Evolutionary conservation across 1,140 invertebrate genomes (phyloP).

Genomic region (Eulimnadia texana): DNA sequence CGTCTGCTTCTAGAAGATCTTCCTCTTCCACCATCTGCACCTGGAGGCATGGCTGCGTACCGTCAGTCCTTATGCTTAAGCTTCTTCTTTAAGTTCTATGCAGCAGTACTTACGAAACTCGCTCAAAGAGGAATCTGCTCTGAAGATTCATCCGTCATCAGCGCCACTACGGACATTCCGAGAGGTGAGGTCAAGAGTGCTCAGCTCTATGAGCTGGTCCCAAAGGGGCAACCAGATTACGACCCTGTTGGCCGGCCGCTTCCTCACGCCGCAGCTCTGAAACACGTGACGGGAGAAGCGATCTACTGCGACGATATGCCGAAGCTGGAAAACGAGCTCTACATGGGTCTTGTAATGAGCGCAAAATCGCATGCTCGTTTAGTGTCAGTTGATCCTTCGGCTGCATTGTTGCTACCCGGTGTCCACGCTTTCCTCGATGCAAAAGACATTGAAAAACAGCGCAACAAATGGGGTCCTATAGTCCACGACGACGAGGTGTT

Average conservation of each 20-base stretch:
- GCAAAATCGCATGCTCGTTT: constrained; percentile 66
- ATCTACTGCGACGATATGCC: constrained; percentile 84
- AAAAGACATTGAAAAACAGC: constrained; percentile 46
- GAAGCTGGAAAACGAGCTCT: constrained; percentile 50
- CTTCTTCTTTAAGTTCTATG: constrained; percentile 81
- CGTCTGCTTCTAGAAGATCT: constrained; percentile 54
- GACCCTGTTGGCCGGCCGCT: constrained; percentile 71
- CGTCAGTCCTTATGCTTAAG: constrained; percentile 57
- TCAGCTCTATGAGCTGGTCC: constrained; percentile 18
- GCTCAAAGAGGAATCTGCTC: background rate
- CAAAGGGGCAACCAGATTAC: constrained; percentile 34
- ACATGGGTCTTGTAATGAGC: constrained; percentile 60
- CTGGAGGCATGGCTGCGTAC: constrained; percentile 81
- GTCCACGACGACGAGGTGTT: constrained; percentile 68
- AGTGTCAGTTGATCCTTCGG: constrained; percentile 48
- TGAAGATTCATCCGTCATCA: background rate
- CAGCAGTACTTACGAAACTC: constrained; percentile 39
- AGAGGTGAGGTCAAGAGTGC: constrained; percentile 3
- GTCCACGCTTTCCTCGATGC: constrained; percentile 56
- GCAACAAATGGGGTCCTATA: constrained; percentile 49
- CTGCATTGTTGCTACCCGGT: constrained; percentile 54
- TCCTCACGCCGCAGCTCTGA: constrained; percentile 62
- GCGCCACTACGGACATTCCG: background rate
- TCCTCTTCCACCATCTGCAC: constrained; percentile 54
- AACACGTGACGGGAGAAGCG: constrained; percentile 85